These are phyloP conservation scores for Mesoclemmys tuberculata DNA, from an alignment of 2,113 vertebrate species.

Conservation along the genomic window DNA sequence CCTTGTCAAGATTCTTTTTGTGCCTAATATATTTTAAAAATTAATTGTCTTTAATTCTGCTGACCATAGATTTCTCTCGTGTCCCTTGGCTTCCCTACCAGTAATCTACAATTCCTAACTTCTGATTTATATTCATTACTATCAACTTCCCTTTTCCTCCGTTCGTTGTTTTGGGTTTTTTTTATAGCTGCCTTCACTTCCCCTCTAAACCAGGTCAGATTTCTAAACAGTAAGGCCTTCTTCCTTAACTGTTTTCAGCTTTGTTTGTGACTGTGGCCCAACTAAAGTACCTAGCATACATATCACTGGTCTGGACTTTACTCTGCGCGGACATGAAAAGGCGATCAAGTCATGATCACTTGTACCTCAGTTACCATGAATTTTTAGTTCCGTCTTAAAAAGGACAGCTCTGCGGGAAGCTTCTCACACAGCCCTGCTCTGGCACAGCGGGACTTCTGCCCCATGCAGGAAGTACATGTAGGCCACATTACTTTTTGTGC, in stretches of 20 bases:
- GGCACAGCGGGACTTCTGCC: not conserved
- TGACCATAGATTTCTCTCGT: not conserved
- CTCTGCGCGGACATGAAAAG: not conserved
- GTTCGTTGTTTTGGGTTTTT: not conserved
- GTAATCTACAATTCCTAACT: not conserved
- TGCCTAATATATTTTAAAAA: not conserved
- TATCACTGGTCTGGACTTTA: too few species aligned
- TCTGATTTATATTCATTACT: not conserved
- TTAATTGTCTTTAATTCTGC: not conserved
- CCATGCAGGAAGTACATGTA: too few species aligned
- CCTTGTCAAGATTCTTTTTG: not conserved
- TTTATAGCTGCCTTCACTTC: not conserved
- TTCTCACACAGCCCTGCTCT: not conserved
- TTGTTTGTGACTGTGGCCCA: not conserved
- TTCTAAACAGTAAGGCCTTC: not conserved
- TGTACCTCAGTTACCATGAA: not conserved
- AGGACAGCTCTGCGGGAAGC: not conserved
- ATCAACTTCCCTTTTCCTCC: not conserved
- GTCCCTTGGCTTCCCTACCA: too few species aligned
- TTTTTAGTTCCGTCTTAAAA: not conserved
- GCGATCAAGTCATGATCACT: not conserved
- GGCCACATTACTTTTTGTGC: not conserved
- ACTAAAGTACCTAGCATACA: not conserved
- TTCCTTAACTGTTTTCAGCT: not conserved
- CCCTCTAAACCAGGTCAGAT: not conserved